Conservation (phyloP, 1,140 invertebrate species). For the Cydia amplana region DNA sequence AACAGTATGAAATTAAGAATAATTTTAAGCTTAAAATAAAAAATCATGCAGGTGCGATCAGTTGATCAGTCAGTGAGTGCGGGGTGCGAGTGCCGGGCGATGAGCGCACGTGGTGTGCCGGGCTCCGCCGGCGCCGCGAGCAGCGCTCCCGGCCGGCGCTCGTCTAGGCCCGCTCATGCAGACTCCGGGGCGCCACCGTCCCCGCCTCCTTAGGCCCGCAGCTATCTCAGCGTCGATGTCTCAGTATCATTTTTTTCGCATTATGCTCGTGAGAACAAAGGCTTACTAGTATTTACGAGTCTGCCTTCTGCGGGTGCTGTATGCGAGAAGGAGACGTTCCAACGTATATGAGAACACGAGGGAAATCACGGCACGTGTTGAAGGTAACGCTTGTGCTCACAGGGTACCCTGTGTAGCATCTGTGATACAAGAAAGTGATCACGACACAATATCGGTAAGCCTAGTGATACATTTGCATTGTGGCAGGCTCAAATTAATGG, state of each 20-base stretch:
- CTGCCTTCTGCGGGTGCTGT: conserved; percentile 88
- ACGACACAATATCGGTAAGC: conserved; percentile 76
- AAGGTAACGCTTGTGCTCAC: conserved; percentile 74
- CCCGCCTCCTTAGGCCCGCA: conserved; percentile 80
- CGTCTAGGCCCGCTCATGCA: conserved; percentile 57
- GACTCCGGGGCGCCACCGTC: conserved; percentile 74
- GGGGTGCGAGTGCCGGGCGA: conserved; percentile 36
- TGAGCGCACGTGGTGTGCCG: conserved; percentile 47
- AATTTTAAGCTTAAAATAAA: conserved; percentile 15
- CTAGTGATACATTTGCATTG: conserved; percentile 73
- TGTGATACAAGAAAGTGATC: conserved; percentile 77
- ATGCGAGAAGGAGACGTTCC: conserved; percentile 88
- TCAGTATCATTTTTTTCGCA: conserved; percentile 70
- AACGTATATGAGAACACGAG: conserved; percentile 80
- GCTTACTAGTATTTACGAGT: conserved; percentile 75
- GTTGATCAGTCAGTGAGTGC: conserved; percentile 29
- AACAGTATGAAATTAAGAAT: conserved; percentile 3
- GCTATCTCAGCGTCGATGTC: conserved; percentile 82
- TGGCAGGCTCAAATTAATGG: conserved; percentile 69
- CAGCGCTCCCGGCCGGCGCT: conserved; percentile 70
- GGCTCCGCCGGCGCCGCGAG: conserved; percentile 45
- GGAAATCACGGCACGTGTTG: conserved; percentile 74
- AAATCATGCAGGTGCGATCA: conserved; percentile 39
- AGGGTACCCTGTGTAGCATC: conserved; percentile 76
- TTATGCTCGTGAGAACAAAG: conserved; percentile 73